phyloP scores from a whole-genome alignment of 2,888 invertebrate species.

The Rhorus exstirpatorius region DNA sequence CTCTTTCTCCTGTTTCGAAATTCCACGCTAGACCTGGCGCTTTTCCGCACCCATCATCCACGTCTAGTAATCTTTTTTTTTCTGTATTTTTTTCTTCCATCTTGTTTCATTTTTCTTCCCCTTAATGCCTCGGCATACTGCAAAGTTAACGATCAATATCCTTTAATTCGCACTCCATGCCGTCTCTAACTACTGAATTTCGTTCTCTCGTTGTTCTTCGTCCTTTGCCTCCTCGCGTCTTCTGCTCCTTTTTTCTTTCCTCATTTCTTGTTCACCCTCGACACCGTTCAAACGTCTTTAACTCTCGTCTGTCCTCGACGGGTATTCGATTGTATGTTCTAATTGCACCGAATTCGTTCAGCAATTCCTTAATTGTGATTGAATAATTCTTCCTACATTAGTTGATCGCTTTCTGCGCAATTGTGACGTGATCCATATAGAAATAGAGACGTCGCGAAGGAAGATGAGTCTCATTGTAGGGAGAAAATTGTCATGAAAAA shows the following conservation, averaged over 20 bases:
- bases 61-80: not conserved
- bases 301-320: slow-evolving; percentile 7
- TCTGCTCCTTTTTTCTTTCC: too few species aligned
- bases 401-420: not conserved
- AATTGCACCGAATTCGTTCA: slow-evolving; percentile 17
- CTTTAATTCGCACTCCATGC: not conserved
- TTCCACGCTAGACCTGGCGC: not conserved
- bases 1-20: not conserved
- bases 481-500: not conserved
- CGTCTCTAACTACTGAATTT: slow-evolving; percentile 19
- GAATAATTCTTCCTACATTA: slow-evolving; percentile 21
- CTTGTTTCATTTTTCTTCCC: not conserved
- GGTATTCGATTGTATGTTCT: not conserved
- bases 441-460: too few species aligned
- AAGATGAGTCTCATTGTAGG: not conserved
- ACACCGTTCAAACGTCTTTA: slow-evolving; percentile 20
- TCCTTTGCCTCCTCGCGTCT: not conserved
- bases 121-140: not conserved
- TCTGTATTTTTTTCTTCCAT: not conserved
- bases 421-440: not conserved
- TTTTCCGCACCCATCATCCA: not conserved
- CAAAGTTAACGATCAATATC: not conserved
- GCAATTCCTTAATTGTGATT: slow-evolving; percentile 21
- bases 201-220: slow-evolving; percentile 15
- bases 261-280: not conserved